These are phyloP conservation scores for Cranoglanis bouderius DNA, from an alignment of 2,113 vertebrate genomes.

Conservation along the genomic window DNA sequence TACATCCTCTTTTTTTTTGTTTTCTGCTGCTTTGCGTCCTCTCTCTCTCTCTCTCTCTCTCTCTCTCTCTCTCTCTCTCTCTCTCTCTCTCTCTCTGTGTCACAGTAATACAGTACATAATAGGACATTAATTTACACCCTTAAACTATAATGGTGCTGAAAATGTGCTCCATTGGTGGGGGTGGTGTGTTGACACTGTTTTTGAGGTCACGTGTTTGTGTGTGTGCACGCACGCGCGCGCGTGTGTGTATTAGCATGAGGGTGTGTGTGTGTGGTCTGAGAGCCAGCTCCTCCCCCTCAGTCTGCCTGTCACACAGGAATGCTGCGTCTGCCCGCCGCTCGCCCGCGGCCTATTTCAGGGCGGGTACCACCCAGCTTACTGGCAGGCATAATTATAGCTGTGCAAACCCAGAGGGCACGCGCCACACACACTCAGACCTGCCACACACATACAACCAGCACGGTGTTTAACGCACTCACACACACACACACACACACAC, in stretches of 20 bases:
- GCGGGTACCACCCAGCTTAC: slow-evolving; percentile 47
- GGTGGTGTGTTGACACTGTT: neutral
- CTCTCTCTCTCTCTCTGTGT: neutral
- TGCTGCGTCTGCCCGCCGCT: slow-evolving; percentile 1
- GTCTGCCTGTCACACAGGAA: slow-evolving; percentile 45
- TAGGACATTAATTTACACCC: neutral
- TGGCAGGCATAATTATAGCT: slow-evolving; percentile 50
- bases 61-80: neutral
- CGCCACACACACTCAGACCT: slow-evolving; percentile 33
- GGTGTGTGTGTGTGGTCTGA: slow-evolving; percentile 30
- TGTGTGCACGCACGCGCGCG: too few species aligned
- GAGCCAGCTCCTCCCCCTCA: slow-evolving; percentile 10
- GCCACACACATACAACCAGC: slow-evolving; percentile 18
- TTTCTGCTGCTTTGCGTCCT: neutral
- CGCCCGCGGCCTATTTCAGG: slow-evolving; percentile 34
- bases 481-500: neutral
- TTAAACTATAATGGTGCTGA: slow-evolving; percentile 5
- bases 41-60: neutral
- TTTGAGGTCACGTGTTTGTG: neutral
- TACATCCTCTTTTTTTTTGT: neutral
- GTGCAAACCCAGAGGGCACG: slow-evolving; percentile 31
- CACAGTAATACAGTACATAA: neutral
- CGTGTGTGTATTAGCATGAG: neutral
- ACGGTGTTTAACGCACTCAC: neutral
- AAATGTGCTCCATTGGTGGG: neutral